phyloP scores from a whole-genome alignment of 2,888 invertebrate genomes.

The Eucera pruinosa region DNA sequence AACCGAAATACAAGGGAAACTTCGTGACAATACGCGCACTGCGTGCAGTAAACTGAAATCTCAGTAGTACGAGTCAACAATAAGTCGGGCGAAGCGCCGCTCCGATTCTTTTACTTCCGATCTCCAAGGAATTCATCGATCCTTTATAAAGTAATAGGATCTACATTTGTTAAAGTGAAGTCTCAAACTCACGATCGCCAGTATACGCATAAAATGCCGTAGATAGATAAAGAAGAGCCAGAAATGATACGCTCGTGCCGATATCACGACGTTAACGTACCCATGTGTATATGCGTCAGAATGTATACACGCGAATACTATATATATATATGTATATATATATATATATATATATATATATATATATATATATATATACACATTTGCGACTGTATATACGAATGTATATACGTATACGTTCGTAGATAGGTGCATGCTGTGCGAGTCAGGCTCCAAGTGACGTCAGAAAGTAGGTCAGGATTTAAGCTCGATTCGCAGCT shows the following conservation, averaged over 20 bases:
- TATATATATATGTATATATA: constrained; percentile 32
- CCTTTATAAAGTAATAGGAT: background rate
- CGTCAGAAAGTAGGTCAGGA: constrained; percentile 64
- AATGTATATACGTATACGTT: constrained; percentile 34
- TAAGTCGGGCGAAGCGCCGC: background rate
- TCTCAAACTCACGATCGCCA: constrained; percentile 37
- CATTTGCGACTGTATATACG: constrained; percentile 21
- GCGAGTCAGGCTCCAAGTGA: constrained; percentile 72
- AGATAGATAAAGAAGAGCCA: constrained; percentile 42
- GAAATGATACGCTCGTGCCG: constrained; percentile 50
- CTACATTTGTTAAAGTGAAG: background rate
- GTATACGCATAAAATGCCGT: constrained; percentile 29
- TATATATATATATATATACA: constrained; percentile 57
- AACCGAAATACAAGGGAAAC: background rate
- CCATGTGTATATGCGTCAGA: constrained; percentile 23
- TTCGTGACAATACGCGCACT: background rate
- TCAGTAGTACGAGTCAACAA: constrained; percentile 6
- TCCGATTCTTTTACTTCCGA: background rate
- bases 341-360: constrained; percentile 53
- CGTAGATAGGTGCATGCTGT: constrained; percentile 71
- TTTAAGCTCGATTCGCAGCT: constrained; percentile 59
- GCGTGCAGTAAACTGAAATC: too few species aligned
- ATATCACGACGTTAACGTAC: constrained; percentile 50
- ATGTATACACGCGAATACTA: constrained; percentile 36
- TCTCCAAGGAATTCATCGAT: background rate